Evolutionary conservation across 1,140 invertebrate genomes (phyloP), one percentile per base, ranked within the genome.

Genomic region (Propsilocerus akamusi): DNA sequence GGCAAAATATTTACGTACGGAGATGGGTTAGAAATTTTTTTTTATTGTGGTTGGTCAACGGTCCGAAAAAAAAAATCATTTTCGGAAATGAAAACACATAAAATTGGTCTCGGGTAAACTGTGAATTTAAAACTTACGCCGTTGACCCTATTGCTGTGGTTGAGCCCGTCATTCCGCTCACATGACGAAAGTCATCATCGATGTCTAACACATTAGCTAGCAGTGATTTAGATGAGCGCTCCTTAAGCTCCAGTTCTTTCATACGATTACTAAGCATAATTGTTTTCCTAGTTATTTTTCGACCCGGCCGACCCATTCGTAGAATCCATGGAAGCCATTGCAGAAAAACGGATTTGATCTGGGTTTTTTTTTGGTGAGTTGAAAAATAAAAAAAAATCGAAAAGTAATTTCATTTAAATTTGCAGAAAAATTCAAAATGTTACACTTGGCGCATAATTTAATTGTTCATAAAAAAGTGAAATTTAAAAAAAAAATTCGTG

Each of bases 271-370:
- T 82, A 79, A 84, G 78, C 68, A 85, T 76, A 58, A 94, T 88
- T 52, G 82, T 87, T 69, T 92, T 91, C 52, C 85, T 73, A 41
- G 86, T 92, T 59, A 93, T 90, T 67, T 94, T 92, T 72, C 87
- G 88, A 28, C 91, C 88, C 22, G 94, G 95, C 58, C 93, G 78
- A 59, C 81, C 80, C 89, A 97, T 96, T 47, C 90, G 74, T 53
- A 98, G 72, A 48, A 96, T 77, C 83, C 88, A 95, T 46, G 95
- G 93, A 59, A 97, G 72, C 91, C 93, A 98, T 74, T 93, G 87
- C 54, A 97, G 78, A 66, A 98, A 86, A 57, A 96, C 72, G 54
- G 80, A 83, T 70, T 88, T 89, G 54, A 96, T 83, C 92, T 97
- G 64, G 0, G 61, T 17, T 17, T 37, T 7, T 41, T n/a, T n/a